Percentiles rank a stretch among this genome's conserved stretches.
These are phyloP conservation scores for Pangasius larnaudii DNA, from an alignment of 2,797 vertebrate species.

Conservation along the genomic window DNA sequence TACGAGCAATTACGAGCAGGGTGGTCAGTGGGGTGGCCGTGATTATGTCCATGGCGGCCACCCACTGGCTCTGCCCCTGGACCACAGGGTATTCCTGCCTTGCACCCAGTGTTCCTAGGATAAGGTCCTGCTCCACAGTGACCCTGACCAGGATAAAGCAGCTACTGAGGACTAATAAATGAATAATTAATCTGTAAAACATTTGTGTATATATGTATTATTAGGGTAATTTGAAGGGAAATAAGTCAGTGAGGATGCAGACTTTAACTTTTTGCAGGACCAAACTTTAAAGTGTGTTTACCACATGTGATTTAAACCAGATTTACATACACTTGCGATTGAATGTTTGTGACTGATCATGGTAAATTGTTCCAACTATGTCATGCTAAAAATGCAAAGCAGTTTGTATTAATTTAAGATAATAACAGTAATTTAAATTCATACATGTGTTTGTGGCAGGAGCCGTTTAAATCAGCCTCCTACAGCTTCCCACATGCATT, in stretches of 20 bases:
- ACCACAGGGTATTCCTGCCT: background rate
- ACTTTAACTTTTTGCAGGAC: background rate
- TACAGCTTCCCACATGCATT: constrained; percentile 17
- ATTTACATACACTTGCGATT: background rate
- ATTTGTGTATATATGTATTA: background rate
- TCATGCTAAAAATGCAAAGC: background rate
- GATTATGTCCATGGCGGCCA: no score
- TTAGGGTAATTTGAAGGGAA: background rate
- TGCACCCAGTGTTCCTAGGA: background rate
- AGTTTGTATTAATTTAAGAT: constrained; percentile 18
- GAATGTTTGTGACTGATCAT: background rate
- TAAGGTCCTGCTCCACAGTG: background rate
- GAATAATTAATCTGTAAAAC: background rate
- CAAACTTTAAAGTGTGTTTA: background rate
- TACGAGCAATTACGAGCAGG: no score
- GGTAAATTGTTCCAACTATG: background rate
- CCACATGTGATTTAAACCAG: background rate
- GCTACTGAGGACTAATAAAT: background rate
- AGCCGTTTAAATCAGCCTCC: constrained; percentile 15
- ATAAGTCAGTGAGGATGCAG: background rate
- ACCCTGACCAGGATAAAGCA: background rate
- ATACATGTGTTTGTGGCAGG: constrained; percentile 18
- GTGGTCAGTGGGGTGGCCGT: no score
- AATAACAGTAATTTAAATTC: constrained; percentile 8
- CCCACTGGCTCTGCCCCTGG: background rate